Conservation (phyloP, 1,140 invertebrate species). For the Oedothorax gibbosus region DNA sequence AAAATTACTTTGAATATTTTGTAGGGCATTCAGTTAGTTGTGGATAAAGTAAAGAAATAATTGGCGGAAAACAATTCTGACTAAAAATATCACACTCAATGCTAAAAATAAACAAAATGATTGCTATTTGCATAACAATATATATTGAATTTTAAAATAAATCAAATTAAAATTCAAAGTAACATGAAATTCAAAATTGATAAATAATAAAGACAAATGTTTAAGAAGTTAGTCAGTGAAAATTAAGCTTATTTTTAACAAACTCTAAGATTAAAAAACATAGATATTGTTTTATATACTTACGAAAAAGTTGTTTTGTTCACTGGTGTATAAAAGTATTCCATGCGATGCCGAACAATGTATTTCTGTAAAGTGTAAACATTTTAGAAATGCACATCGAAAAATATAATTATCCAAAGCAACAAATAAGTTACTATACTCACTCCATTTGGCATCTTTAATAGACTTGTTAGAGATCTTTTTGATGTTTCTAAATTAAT, state of each 20-base stretch:
- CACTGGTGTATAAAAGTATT: constrained; percentile 57
- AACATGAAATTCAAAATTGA: background rate
- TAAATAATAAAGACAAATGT: too few relatives aligned
- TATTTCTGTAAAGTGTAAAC: constrained; percentile 17
- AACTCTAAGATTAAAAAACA: too few relatives aligned
- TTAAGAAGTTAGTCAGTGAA: too few relatives aligned
- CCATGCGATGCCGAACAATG: constrained; percentile 51
- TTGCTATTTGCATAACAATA: background rate
- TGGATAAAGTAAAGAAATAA: too few relatives aligned
- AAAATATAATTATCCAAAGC: background rate
- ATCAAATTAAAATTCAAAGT: background rate
- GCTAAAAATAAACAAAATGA: too few relatives aligned
- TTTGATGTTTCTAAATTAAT: constrained; percentile 46
- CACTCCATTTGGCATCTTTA: constrained; percentile 55
- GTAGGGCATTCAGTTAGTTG: too few relatives aligned
- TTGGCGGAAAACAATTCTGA: too few relatives aligned
- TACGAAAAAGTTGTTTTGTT: constrained; percentile 56
- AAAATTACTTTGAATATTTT: too few relatives aligned
- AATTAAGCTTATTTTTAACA: too few relatives aligned
- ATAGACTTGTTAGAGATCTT: constrained; percentile 25
- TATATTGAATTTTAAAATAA: background rate
- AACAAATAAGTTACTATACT: background rate
- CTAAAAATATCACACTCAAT: too few relatives aligned
- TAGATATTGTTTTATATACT: background rate
- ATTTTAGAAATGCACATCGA: background rate